Evolutionary conservation across 1,140 invertebrate species (phyloP), one percentile per base, ranked within the genome.

Genomic region (Drosophila oshimai): DNA sequence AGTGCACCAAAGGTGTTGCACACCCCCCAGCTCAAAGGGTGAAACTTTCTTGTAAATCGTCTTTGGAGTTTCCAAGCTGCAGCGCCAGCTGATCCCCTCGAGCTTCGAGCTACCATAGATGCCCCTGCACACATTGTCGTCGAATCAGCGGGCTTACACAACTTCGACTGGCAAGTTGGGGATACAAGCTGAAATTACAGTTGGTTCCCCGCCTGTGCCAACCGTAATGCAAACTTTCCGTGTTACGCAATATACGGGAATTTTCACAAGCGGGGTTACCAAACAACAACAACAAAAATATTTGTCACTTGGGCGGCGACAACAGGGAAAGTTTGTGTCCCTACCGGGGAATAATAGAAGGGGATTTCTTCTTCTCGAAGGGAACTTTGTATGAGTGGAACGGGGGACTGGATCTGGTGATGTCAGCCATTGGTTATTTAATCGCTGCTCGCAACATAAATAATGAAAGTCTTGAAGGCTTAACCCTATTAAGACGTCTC

Each of bases 401-500:
- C 24, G 20, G 7, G 13, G 7, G 13, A 33, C 26, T 28, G 34
- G 4, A 26, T 22, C 9, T 44, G 10, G 18, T 12, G 36, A 7
- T 45, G 28, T 36, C 71, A 44, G 31, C 26, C 57, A 60, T 47
- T 64, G 77, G 54, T 57, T 74, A 74, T 65, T 83, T 84, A 74
- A 84, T 64, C 53, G 49, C 47, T 34, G 58, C 22, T 34, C 36
- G 6, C 18, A 31, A 47, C 49, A 84, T 83, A 86, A 83, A 83
- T 86, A 83, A 84, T 67, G 41, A 22, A 41, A 42, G 47, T 36
- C 15, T 39, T 62, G 13, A 22, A 31, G 24, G 36, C 34, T 74
- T 84, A 83, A 84, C 69, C 79, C 62, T 78, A 74, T 83, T 74
- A 86, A 67, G 41, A 44, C 39, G 28, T 44, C 44, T 41, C 74